Percentiles rank a stretch among this genome's conserved stretches.
These are phyloP conservation scores for Parotocinclus haroldoi DNA, from an alignment of 2,797 vertebrate genomes.

Conservation along the genomic window DNA sequence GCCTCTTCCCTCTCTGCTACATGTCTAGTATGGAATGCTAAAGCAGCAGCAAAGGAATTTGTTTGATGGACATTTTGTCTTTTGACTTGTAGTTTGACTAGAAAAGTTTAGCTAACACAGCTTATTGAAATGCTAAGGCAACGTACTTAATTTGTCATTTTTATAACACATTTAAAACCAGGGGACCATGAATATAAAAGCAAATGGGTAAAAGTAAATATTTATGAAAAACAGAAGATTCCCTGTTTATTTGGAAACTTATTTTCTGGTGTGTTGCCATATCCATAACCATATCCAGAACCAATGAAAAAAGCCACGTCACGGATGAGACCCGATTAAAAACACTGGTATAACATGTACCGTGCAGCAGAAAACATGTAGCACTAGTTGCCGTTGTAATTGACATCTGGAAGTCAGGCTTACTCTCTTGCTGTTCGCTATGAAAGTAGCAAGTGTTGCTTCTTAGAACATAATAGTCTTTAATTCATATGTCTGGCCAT, in stretches of 20 bases:
- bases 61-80: constrained; percentile 20
- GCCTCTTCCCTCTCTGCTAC: constrained; percentile 38
- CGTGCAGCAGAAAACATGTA: neutral
- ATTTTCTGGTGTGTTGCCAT: constrained; percentile 8
- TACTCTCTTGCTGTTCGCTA: neutral
- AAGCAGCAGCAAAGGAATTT: constrained; percentile 33
- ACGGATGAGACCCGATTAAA: too few relatives aligned
- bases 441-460: constrained; percentile 16
- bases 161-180: too few relatives aligned
- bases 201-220: too few relatives aligned
- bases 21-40: constrained; percentile 34
- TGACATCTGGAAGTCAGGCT: too few relatives aligned
- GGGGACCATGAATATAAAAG: too few relatives aligned
- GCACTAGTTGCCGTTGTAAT: neutral
- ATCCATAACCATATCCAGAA: constrained; percentile 12
- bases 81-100: constrained; percentile 18
- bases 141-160: too few relatives aligned
- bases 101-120: neutral
- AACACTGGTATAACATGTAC: too few relatives aligned
- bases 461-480: constrained; percentile 26
- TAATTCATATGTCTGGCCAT: constrained; percentile 31
- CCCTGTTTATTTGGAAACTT: too few relatives aligned
- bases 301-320: too few relatives aligned
- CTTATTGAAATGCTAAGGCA: too few relatives aligned
- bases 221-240: too few relatives aligned